Evolutionary conservation across 1,140 invertebrate genomes (phyloP).

Genomic region (Macrotrachela quadricornifera): DNA sequence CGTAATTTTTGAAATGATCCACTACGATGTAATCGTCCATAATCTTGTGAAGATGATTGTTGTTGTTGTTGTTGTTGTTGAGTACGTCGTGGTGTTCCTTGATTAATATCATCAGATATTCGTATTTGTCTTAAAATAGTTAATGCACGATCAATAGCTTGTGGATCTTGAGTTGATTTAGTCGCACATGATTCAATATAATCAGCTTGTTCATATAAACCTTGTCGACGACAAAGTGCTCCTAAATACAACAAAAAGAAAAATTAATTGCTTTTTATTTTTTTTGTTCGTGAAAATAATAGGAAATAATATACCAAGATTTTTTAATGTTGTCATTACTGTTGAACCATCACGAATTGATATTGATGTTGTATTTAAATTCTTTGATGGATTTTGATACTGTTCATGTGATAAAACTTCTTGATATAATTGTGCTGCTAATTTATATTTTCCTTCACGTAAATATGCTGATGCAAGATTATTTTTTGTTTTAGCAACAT

Average conservation of each 20-base stretch:
- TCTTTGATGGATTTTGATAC: conserved; percentile 45
- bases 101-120: conserved; percentile 35
- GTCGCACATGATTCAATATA: conserved; percentile 72
- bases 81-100: conserved; percentile 21
- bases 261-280: too few species aligned
- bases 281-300: too few species aligned
- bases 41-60: too few species aligned
- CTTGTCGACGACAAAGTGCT: conserved; percentile 82
- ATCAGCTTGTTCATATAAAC: conserved; percentile 94
- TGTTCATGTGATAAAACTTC: conserved; percentile 60
- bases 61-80: conserved; percentile 11
- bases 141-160: too few species aligned
- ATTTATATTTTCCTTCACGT: conserved; percentile 95
- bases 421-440: conserved; percentile 93
- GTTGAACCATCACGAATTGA: too few species aligned
- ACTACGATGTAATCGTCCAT: conserved; percentile 42
- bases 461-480: conserved; percentile 93
- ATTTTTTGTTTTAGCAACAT: conserved; percentile 98
- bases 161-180: too few species aligned
- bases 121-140: conserved; percentile 34
- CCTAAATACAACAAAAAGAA: conserved; percentile 48
- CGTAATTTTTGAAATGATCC: conserved; percentile 48
- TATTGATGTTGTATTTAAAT: conserved; percentile 42
- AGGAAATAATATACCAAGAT: too few species aligned
- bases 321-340: too few species aligned